These are phyloP conservation scores for Erannis defoliaria DNA, from an alignment of 2,888 invertebrate species.

Conservation along the genomic window DNA sequence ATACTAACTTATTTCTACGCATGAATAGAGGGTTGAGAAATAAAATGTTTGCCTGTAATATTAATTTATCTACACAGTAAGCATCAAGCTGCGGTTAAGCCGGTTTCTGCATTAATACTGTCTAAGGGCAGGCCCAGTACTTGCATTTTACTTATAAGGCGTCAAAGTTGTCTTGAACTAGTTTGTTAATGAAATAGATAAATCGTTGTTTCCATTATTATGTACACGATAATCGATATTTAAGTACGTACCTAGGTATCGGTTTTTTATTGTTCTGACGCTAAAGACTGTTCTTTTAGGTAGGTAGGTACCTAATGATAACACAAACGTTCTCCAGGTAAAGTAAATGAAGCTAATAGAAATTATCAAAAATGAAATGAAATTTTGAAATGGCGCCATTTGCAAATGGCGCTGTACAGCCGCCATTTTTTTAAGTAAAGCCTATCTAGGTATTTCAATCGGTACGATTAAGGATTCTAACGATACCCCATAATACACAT, in stretches of 20 bases:
- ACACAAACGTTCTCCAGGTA: too few species aligned
- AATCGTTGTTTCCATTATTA: conserved; percentile 26
- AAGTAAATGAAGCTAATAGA: too few species aligned
- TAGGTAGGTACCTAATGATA: too few species aligned
- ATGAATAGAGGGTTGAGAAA: background rate
- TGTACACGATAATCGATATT: conserved; percentile 24
- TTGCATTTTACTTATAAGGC: conserved; percentile 49
- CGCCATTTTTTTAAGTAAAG: too few species aligned
- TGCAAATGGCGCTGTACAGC: too few species aligned
- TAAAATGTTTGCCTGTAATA: background rate
- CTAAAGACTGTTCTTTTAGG: background rate
- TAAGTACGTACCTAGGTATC: background rate
- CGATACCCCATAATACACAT: too few species aligned
- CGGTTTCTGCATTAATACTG: conserved; percentile 26
- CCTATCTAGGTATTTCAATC: too few species aligned
- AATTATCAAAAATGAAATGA: too few species aligned
- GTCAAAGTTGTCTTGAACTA: conserved; percentile 50
- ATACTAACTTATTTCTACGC: too few species aligned
- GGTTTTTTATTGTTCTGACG: too few species aligned
- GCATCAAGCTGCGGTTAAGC: conserved; percentile 27
- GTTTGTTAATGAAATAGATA: conserved; percentile 47
- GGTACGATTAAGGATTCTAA: too few species aligned
- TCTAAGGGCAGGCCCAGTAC: conserved; percentile 29
- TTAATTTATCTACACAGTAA: background rate
- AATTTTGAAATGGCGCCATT: too few species aligned